Base-by-base conservation (phyloP, 2,888 invertebrate genomes). In the Drosophila suboccidentalis region DNA sequence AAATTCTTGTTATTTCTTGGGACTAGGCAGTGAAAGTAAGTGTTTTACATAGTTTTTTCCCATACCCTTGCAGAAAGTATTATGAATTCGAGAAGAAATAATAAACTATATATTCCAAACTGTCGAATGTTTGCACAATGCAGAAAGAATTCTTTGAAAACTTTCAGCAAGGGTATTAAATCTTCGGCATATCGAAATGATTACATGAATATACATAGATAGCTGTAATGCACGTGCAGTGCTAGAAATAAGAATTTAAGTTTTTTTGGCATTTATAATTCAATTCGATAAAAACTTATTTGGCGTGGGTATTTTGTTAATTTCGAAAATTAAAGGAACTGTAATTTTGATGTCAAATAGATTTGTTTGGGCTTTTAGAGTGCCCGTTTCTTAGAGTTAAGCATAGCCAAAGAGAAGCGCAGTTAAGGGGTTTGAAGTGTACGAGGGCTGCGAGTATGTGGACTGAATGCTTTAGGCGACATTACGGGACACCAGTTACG, bases 21-120 rank as follows among this genome's bases (percentile, higher is more conserved):
- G 70, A 51, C 60, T 57, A 84, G 84, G 84, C 84, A 84, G 84
- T 84, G 84, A 87, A 89, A 82, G 83, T 80, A 79, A 71, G 65
- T 86, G 70, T 79, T 53, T 72, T 82, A 68, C 44, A 61, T 61
- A 47, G 43, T 57, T 36, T 64, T n/a, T 5, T 47, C 66, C 61
- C 58, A 63, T 43, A 36, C 39, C 59, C 60, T 60, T 46, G 44
- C 57, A 41, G 47, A 64, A 4, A 5, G 17, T 19, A n/a, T 19
- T 41, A 22, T n/a, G 11, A 49, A 17, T 19, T 36, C 13, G 19
- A 13, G n/a, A n/a, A n/a, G n/a, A n/a, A n/a, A n/a, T n/a, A n/a
- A n/a, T n/a, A n/a, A n/a, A n/a, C n/a, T n/a, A n/a, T n/a, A n/a
- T n/a, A n/a, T n/a, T n/a, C n/a, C n/a, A n/a, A n/a, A 10, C 32